These are phyloP conservation scores for Chlorocebus sabaeus DNA, from an alignment of 2,113 vertebrate species.

Conservation along the genomic window DNA sequence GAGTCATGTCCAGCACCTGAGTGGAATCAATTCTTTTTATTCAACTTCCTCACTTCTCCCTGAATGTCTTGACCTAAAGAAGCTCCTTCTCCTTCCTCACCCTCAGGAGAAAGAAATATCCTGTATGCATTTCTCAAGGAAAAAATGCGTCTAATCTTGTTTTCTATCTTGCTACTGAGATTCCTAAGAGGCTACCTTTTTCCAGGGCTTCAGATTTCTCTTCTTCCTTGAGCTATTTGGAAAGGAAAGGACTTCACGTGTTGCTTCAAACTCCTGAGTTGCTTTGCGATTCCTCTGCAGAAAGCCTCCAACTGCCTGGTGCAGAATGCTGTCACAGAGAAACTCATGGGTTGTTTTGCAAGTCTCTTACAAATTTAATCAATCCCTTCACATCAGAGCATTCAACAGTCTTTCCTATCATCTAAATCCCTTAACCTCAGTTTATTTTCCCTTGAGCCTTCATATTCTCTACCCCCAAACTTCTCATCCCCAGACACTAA, in stretches of 20 bases:
- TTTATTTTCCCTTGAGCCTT: constrained; percentile 51
- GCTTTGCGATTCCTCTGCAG: background rate
- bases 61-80: background rate
- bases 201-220: constrained; percentile 27
- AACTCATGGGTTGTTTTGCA: constrained; percentile 48
- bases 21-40: background rate
- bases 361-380: constrained; percentile 57
- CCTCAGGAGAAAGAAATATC: background rate
- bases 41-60: background rate
- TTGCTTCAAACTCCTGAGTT: constrained; percentile 15
- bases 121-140: background rate
- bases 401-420: background rate
- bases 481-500: background rate
- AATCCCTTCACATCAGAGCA: constrained; percentile 42
- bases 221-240: constrained; percentile 36
- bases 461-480: background rate
- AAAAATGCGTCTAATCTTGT: constrained; percentile 3
- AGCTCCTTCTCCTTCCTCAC: background rate
- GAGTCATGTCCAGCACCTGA: background rate
- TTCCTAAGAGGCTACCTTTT: constrained; percentile 44
- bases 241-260: constrained; percentile 1
- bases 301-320: background rate
- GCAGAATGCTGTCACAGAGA: background rate
- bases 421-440: constrained; percentile 38
- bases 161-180: constrained; percentile 40